phyloP scores from a whole-genome alignment of 1,140 invertebrate genomes.

The Mycetomoellerius zeteki region DNA sequence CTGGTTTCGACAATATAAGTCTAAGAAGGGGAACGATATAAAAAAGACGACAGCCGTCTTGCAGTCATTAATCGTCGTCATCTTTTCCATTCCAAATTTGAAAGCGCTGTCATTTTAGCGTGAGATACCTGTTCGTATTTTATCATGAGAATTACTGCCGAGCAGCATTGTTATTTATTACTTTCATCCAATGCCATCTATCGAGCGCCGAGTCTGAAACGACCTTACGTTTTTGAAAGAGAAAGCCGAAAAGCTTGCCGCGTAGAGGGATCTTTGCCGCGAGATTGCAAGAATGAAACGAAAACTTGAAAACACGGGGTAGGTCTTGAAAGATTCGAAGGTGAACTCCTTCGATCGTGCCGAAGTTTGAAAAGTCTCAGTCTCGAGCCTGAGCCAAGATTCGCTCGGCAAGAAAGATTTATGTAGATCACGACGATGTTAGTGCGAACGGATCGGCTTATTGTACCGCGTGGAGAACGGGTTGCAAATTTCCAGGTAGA shows the following conservation, averaged over 20 bases:
- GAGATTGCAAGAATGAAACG: not conserved
- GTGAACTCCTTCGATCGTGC: not conserved
- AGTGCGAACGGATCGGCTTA: slow-evolving; percentile 27
- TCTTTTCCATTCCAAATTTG: slow-evolving; percentile 28
- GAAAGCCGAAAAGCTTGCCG: not conserved
- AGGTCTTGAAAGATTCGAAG: not conserved
- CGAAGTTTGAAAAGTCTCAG: slow-evolving; percentile 9
- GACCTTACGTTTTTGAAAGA: not conserved
- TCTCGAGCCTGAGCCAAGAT: not conserved
- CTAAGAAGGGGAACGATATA: not conserved
- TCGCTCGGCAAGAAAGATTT: not conserved
- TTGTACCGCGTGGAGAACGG: slow-evolving; percentile 5
- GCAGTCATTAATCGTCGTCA: slow-evolving; percentile 44
- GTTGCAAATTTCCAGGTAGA: slow-evolving; percentile 23
- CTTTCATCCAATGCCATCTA: slow-evolving; percentile 30
- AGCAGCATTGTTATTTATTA: slow-evolving; percentile 65
- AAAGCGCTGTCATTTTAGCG: not conserved
- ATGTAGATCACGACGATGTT: slow-evolving; percentile 21
- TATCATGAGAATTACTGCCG: slow-evolving; percentile 30
- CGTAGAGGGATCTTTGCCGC: not conserved
- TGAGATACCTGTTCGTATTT: not conserved
- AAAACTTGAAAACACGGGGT: not conserved
- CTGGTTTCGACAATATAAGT: slow-evolving; percentile 24
- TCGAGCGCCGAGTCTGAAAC: not conserved
- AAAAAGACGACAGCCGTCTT: not conserved